A percentile compares a stretch with the other conserved stretches of the same genome.
Conservation (phyloP, 2,113 vertebrate species). For the Melozone crissalis region DNA sequence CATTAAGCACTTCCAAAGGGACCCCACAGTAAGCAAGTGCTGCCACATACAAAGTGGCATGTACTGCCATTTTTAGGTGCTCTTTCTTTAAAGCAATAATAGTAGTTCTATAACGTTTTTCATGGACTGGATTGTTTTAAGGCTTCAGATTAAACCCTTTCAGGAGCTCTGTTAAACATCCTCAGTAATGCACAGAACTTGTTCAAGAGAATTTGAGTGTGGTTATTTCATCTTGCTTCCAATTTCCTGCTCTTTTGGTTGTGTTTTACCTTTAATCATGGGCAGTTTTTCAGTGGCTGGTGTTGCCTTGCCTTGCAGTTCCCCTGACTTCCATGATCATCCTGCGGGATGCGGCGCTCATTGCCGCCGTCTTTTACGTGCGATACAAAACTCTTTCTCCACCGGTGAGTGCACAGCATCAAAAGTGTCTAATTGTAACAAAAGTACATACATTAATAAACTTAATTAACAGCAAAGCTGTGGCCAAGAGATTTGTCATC, state of each 20-base stretch:
- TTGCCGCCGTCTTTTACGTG: slow-evolving; percentile 95
- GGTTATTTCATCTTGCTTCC: not conserved
- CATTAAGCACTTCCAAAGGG: not conserved
- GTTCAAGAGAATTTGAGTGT: not conserved
- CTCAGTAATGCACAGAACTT: accelerated
- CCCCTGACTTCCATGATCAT: slow-evolving; percentile 91
- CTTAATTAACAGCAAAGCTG: not conserved
- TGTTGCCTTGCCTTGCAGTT: slow-evolving; percentile 79
- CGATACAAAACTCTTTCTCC: slow-evolving; percentile 95
- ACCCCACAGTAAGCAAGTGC: not conserved
- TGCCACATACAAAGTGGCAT: not conserved
- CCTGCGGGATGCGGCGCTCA: slow-evolving; percentile 88
- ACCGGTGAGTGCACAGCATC: slow-evolving; percentile 83
- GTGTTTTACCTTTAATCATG: not conserved
- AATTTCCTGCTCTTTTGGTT: not conserved
- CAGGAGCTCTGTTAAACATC: not conserved
- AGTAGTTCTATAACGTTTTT: not conserved
- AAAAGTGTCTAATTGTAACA: accelerated
- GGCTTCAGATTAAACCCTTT: not conserved
- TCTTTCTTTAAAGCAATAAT: not conserved
- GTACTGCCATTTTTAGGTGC: not conserved
- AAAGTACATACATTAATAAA: not conserved
- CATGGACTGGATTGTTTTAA: not conserved
- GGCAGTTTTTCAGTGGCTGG: not conserved
- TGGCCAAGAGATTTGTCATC: not conserved